Conservation (phyloP, 2,113 vertebrate species). For the Felis catus region DNA sequence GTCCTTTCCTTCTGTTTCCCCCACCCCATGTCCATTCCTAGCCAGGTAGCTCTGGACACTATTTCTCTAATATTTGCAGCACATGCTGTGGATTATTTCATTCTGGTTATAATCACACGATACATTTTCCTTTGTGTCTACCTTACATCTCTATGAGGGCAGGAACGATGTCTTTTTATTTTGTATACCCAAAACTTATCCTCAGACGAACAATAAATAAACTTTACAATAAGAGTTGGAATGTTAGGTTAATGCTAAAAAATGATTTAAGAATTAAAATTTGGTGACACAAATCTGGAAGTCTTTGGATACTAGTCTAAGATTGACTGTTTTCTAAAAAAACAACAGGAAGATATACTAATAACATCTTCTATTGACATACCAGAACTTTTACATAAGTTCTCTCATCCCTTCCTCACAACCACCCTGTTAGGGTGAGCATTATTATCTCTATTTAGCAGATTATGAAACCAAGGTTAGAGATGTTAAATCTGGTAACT, state of each 20-base stretch:
- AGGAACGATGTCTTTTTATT: not conserved
- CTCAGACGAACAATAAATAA: not conserved
- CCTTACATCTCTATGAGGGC: not conserved
- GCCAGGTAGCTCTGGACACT: not conserved
- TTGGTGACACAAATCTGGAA: slow-evolving; percentile 3
- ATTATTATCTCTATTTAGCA: slow-evolving; percentile 35
- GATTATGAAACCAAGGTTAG: not conserved
- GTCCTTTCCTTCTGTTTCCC: not conserved
- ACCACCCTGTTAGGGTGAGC: not conserved
- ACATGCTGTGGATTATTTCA: slow-evolving; percentile 13
- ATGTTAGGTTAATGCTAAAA: not conserved
- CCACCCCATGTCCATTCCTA: not conserved
- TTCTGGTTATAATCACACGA: not conserved
- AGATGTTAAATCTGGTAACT: not conserved
- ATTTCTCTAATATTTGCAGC: not conserved
- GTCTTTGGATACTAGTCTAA: slow-evolving; percentile 21
- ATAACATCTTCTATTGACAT: not conserved
- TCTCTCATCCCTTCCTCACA: not conserved
- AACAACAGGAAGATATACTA: not conserved
- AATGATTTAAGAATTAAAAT: slow-evolving; percentile 29
- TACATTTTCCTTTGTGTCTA: not conserved
- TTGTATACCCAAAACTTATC: not conserved
- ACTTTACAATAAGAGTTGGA: not conserved
- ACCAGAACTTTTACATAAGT: not conserved
- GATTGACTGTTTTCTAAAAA: not conserved